Evolutionary conservation across 1,140 invertebrate species (phyloP).

Genomic region (Achroia grisella): DNA sequence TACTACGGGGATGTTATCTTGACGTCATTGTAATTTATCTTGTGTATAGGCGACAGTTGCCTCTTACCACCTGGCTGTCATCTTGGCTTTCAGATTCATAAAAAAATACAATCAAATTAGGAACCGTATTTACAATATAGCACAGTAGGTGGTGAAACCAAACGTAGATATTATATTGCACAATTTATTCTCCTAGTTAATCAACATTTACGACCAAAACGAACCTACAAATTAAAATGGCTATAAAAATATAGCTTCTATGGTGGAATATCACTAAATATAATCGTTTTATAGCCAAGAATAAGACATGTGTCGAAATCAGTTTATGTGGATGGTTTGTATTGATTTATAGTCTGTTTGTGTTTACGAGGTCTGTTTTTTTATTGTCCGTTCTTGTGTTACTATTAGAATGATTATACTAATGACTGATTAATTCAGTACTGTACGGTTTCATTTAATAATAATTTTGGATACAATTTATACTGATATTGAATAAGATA

Average conservation of each 20-base stretch:
- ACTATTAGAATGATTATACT: neutral
- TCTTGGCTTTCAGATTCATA: too few species aligned
- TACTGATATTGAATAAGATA: too few species aligned
- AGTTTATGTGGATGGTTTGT: constrained; percentile 8
- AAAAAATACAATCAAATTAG: too few species aligned
- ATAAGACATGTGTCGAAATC: constrained; percentile 33
- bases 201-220: constrained; percentile 24
- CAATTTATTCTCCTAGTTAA: neutral
- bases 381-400: neutral
- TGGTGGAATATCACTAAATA: constrained; percentile 26
- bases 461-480: too few species aligned
- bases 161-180: neutral
- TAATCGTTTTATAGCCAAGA: constrained; percentile 30
- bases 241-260: constrained; percentile 29
- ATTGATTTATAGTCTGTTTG: constrained; percentile 2
- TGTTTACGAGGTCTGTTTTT: neutral
- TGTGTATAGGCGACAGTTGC: too few species aligned
- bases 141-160: too few species aligned
- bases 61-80: too few species aligned
- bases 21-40: too few species aligned
- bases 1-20: too few species aligned
- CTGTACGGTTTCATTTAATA: too few species aligned
- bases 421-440: too few species aligned
- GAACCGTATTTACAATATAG: too few species aligned
- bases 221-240: constrained; percentile 17